A percentile compares a stretch with the other conserved stretches of the same genome.
phyloP scores from a whole-genome alignment of 1,140 invertebrate genomes.

The Bombus sylvicola region DNA sequence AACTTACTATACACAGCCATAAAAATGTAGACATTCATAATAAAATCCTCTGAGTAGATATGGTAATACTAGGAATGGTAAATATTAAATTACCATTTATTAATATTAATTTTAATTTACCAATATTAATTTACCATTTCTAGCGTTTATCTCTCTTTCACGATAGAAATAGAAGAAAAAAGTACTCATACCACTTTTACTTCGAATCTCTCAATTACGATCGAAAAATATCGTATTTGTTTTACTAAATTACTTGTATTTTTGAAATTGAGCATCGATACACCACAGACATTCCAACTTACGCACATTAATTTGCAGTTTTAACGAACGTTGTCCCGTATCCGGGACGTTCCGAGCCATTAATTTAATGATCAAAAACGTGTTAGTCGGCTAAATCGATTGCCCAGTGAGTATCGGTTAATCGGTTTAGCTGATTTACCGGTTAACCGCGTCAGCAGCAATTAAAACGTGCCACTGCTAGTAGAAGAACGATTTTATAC shows the following conservation, averaged over 20 bases:
- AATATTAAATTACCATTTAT: no score
- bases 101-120: no score
- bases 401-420: constrained; percentile 31
- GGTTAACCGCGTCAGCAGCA: constrained; percentile 39
- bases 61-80: no score
- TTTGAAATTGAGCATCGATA: no score
- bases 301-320: neutral
- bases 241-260: neutral
- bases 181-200: no score
- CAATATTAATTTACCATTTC: no score
- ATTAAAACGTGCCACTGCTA: constrained; percentile 24
- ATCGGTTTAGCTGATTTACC: constrained; percentile 31
- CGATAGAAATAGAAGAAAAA: no score
- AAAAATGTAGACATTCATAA: no score
- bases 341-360: neutral
- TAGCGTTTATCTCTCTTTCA: no score
- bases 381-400: constrained; percentile 43
- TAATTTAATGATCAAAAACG: constrained; percentile 45
- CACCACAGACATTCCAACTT: neutral
- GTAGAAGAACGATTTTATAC: constrained; percentile 23
- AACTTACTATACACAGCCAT: no score
- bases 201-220: no score
- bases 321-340: constrained; percentile 20
- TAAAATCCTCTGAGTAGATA: no score
- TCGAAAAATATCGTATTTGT: neutral